Conservation (phyloP, 2,113 vertebrate species). For the Platichthys flesus region DNA sequence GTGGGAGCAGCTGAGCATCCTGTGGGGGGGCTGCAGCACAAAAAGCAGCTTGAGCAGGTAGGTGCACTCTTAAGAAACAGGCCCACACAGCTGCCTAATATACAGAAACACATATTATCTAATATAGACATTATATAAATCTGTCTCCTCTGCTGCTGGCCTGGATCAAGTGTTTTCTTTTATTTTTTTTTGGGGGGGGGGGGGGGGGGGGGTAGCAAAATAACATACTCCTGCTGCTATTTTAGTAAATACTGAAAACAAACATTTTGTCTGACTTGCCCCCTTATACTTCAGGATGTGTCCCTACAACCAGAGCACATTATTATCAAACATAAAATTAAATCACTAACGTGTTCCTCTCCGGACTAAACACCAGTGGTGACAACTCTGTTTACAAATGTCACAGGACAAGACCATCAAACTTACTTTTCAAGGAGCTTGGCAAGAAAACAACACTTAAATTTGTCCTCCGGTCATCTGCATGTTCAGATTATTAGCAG, state of each 20-base stretch:
- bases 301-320: background rate
- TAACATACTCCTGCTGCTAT: no score
- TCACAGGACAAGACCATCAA: background rate
- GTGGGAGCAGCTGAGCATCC: background rate
- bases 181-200: no score
- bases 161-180: background rate
- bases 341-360: background rate
- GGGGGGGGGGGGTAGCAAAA: no score
- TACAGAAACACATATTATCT: background rate
- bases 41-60: constrained; percentile 36
- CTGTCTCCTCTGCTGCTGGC: background rate
- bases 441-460: background rate
- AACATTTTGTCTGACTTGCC: no score
- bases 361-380: background rate
- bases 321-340: constrained; percentile 1
- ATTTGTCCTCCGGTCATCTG: constrained; percentile 42
- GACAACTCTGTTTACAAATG: background rate
- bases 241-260: no score
- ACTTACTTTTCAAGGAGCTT: background rate
- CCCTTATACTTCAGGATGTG: no score
- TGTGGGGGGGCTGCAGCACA: background rate
- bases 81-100: constrained; percentile 5
- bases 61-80: constrained; percentile 3
- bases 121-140: background rate
- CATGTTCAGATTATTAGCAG: constrained; percentile 36